Percentiles rank a stretch among this genome's conserved stretches.
phyloP scores from a whole-genome alignment of 2,797 vertebrate species.

The Halcyon badia region DNA sequence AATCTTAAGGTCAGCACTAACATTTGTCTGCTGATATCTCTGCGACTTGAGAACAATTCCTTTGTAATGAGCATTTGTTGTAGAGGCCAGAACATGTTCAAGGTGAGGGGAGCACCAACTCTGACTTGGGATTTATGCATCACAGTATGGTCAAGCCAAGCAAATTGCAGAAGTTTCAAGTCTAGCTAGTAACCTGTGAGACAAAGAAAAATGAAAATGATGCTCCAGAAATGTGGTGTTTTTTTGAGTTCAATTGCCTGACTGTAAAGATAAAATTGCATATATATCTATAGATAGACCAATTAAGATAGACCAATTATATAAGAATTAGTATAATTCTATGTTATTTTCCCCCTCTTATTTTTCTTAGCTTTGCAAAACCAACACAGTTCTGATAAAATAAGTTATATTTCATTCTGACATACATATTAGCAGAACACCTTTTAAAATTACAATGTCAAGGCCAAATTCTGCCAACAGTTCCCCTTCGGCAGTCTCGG shows the following conservation, averaged over 20 bases:
- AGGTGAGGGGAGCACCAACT: background rate
- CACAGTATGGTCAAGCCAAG: background rate
- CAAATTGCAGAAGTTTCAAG: background rate
- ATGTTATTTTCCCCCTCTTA: background rate
- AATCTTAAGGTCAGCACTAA: background rate
- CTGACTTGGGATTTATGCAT: background rate
- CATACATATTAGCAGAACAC: background rate
- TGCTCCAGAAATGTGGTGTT: background rate
- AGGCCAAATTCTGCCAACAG: background rate
- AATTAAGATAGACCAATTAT: background rate
- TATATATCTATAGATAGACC: background rate
- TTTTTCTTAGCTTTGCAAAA: background rate
- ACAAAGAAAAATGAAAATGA: background rate
- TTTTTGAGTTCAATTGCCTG: background rate
- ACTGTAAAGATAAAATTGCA: background rate
- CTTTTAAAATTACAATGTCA: background rate
- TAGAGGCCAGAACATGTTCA: background rate
- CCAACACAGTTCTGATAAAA: background rate
- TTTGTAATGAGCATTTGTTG: background rate
- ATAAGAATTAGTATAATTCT: background rate
- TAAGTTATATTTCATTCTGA: background rate
- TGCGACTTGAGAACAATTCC: background rate
- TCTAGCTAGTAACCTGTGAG: background rate
- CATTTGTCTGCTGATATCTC: background rate
- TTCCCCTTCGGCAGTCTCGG: background rate